Percentiles rank a stretch among this genome's conserved stretches.
Evolutionary conservation across 2,888 invertebrate genomes (phyloP).

Genomic region (Lasioglossum villosulum): DNA sequence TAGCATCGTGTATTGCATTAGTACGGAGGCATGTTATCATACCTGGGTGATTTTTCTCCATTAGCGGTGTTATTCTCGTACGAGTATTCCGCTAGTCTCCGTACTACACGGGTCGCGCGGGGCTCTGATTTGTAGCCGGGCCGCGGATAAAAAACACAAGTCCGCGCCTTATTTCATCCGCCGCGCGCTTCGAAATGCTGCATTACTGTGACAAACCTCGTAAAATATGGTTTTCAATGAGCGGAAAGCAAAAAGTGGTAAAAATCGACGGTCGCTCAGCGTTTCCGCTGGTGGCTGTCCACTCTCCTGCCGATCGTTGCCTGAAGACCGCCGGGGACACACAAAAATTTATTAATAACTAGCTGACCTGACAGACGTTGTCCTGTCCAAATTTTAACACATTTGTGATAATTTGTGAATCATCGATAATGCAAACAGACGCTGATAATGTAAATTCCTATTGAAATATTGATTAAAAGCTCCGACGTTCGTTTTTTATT

Average conservation of each 20-base stretch:
- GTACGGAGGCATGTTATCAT: constrained; percentile 73
- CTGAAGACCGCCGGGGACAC: not conserved
- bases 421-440: too few relatives aligned
- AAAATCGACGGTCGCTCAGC: constrained; percentile 5
- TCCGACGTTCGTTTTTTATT: too few relatives aligned
- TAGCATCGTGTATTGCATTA: constrained; percentile 70
- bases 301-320: not conserved
- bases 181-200: constrained; percentile 31
- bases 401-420: too few relatives aligned
- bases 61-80: constrained; percentile 68
- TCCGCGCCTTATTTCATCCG: constrained; percentile 51
- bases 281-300: not conserved
- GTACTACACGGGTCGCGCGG: constrained; percentile 58
- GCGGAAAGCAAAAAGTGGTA: not conserved
- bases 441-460: too few relatives aligned
- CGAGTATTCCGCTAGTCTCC: constrained; percentile 58
- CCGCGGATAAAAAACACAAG: constrained; percentile 54
- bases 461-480: too few relatives aligned
- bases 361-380: too few relatives aligned
- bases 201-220: constrained; percentile 25
- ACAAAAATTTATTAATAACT: not conserved
- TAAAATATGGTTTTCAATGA: constrained; percentile 33
- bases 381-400: too few relatives aligned
- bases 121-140: constrained; percentile 68
- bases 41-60: constrained; percentile 74